Percentiles rank a stretch among this genome's conserved stretches.
Evolutionary conservation across 2,888 invertebrate genomes (phyloP).

Genomic region (Chironomus tentans): DNA sequence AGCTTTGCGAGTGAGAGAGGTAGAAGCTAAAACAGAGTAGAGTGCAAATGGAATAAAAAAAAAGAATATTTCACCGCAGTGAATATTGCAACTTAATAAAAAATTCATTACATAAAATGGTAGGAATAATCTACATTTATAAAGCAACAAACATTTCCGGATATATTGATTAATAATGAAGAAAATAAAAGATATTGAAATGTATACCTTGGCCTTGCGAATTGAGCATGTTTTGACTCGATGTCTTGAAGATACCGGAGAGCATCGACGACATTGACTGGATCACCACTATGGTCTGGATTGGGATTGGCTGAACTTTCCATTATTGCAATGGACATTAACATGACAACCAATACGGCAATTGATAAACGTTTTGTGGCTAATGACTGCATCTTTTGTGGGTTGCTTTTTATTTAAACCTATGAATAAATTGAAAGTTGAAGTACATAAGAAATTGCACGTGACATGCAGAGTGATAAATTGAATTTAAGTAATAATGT

Average conservation of each 20-base stretch:
- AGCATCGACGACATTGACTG: conserved; percentile 50
- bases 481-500: background rate
- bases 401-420: too few species aligned
- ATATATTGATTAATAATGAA: background rate
- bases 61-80: background rate
- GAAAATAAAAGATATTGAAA: background rate
- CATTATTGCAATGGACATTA: background rate
- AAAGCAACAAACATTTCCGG: background rate
- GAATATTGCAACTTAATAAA: background rate
- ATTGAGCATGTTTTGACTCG: conserved; percentile 57
- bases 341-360: background rate
- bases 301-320: conserved; percentile 31
- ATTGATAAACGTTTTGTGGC: conserved; percentile 9
- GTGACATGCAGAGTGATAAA: background rate
- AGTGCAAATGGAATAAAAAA: too few species aligned
- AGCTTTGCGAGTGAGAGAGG: too few species aligned
- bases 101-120: background rate
- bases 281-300: conserved; percentile 44
- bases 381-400: conserved; percentile 1
- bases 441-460: background rate
- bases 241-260: conserved; percentile 56
- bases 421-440: background rate
- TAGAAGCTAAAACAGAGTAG: too few species aligned
- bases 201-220: conserved; percentile 54
- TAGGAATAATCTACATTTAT: background rate